Conservation (phyloP, 2,797 vertebrate species). For the Distichodus sexfasciatus region DNA sequence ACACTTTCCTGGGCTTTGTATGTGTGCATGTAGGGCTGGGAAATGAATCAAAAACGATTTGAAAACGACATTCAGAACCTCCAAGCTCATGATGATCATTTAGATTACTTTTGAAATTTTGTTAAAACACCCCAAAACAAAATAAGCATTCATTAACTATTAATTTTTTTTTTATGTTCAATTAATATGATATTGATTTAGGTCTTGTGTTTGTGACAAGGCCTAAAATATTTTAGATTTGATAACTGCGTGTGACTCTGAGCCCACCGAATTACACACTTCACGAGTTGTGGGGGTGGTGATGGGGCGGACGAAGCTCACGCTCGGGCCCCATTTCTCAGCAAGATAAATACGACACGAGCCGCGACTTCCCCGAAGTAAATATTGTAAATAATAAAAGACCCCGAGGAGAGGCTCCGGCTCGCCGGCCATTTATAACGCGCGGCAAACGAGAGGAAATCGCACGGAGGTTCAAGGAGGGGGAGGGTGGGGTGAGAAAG, state of each 20-base stretch:
- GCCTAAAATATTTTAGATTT: conserved; percentile 65
- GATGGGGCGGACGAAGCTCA: conserved; percentile 61
- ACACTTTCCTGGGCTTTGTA: background rate
- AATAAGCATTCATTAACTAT: too few relatives aligned
- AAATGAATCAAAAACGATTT: too few relatives aligned
- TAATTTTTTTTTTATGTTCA: too few relatives aligned
- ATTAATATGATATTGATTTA: too few relatives aligned
- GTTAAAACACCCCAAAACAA: too few relatives aligned
- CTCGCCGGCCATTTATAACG: conserved; percentile 71
- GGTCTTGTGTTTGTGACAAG: conserved; percentile 59
- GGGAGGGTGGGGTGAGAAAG: background rate
- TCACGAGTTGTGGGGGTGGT: conserved; percentile 70
- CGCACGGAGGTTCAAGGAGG: background rate
- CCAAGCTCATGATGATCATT: too few relatives aligned
- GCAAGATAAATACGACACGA: conserved; percentile 80
- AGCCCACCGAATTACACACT: conserved; percentile 73
- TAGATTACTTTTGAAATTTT: too few relatives aligned
- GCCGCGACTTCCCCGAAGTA: conserved; percentile 77
- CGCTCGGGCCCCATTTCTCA: conserved; percentile 79
- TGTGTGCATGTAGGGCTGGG: conserved; percentile 8
- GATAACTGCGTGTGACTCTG: conserved; percentile 73
- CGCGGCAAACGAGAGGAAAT: conserved; percentile 15
- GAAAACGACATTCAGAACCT: too few relatives aligned
- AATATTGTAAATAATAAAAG: conserved; percentile 87
- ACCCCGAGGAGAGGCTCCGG: conserved; percentile 77